phyloP scores from a whole-genome alignment of 2,797 vertebrate species.

The Lepilemur ruficaudatus region DNA sequence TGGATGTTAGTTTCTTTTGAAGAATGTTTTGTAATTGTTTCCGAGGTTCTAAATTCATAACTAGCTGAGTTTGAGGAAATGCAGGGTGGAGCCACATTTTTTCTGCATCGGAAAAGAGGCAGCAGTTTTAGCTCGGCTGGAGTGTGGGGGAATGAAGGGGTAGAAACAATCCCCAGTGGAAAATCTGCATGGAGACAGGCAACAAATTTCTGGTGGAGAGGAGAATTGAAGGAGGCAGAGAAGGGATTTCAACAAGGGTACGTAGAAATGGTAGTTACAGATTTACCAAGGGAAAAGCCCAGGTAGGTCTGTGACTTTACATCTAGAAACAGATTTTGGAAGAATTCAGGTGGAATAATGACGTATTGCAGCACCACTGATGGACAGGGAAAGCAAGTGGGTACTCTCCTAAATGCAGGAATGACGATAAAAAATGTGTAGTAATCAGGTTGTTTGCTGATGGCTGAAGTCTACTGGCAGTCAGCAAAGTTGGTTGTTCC shows the following conservation, averaged over 20 bases:
- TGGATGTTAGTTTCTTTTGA: conserved; percentile 5
- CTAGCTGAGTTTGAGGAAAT: conserved; percentile 20
- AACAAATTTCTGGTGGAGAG: background rate
- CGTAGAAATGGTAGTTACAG: background rate
- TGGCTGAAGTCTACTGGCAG: background rate
- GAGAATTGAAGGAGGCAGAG: background rate
- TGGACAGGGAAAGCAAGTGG: background rate
- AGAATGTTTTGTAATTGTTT: conserved; percentile 27
- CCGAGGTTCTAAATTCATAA: background rate
- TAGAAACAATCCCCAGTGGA: background rate
- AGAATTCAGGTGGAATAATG: background rate
- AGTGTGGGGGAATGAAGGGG: background rate
- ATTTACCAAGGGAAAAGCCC: background rate
- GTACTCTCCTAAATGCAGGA: background rate
- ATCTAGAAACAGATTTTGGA: background rate
- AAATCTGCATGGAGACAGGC: background rate
- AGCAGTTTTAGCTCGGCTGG: background rate
- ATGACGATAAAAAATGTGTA: background rate
- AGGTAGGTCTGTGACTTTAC: background rate
- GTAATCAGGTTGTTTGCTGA: background rate
- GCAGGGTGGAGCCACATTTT: background rate
- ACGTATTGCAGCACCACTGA: background rate
- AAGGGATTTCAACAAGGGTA: background rate
- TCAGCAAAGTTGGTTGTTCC: background rate
- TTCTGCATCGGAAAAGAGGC: background rate